Conservation (phyloP, 2,888 invertebrate genomes). For the Azorinus chamasolen region DNA sequence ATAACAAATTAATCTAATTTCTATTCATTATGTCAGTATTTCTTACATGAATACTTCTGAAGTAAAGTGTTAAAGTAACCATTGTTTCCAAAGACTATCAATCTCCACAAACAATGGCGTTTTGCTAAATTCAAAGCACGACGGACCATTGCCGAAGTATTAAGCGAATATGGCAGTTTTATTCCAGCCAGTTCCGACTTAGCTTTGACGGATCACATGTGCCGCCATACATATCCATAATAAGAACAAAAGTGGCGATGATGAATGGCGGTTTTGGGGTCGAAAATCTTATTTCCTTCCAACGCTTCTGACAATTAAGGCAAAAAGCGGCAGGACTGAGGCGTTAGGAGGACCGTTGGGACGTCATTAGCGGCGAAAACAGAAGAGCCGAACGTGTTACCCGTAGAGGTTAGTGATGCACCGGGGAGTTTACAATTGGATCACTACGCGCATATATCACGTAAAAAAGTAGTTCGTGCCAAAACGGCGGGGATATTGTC, state of each 20-base stretch:
- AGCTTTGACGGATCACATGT: too few relatives aligned
- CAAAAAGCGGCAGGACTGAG: slow-evolving; percentile 42
- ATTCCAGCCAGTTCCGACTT: too few relatives aligned
- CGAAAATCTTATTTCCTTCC: slow-evolving; percentile 39
- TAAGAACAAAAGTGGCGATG: slow-evolving; percentile 7
- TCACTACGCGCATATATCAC: slow-evolving; percentile 55
- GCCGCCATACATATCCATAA: too few relatives aligned
- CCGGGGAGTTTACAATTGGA: slow-evolving; percentile 62
- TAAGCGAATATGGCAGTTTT: too few relatives aligned
- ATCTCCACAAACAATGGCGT: too few relatives aligned
- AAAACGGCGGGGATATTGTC: slow-evolving; percentile 47
- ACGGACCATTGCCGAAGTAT: too few relatives aligned
- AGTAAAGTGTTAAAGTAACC: too few relatives aligned
- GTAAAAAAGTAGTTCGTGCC: slow-evolving; percentile 57
- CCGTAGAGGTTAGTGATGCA: slow-evolving; percentile 51
- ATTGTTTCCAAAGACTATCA: too few relatives aligned
- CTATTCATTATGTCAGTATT: too few relatives aligned
- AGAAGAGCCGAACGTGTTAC: slow-evolving; percentile 50
- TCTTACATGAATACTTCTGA: too few relatives aligned
- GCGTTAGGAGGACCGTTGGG: slow-evolving; percentile 35
- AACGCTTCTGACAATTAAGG: slow-evolving; percentile 37
- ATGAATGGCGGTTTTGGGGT: slow-evolving; percentile 15
- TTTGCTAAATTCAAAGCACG: too few relatives aligned
- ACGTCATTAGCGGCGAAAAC: slow-evolving; percentile 54
- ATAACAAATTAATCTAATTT: too few relatives aligned